Evolutionary conservation across 2,113 vertebrate species (phyloP).

Genomic region (Oncorhynchus keta): DNA sequence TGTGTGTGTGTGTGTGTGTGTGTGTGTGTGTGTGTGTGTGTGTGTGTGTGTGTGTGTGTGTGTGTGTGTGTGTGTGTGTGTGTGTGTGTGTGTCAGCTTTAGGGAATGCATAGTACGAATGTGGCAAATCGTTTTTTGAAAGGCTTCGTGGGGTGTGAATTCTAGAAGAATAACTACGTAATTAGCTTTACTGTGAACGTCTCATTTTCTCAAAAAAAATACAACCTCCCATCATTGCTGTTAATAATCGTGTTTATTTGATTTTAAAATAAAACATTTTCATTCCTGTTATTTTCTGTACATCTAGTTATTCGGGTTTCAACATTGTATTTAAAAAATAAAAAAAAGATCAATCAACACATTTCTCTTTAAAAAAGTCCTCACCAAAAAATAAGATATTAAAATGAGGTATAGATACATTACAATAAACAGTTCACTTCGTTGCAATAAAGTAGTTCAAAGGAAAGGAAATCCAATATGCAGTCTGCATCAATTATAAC

Average conservation of each 20-base stretch:
- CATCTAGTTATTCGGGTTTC: neutral
- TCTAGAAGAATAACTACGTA: slow-evolving; percentile 31
- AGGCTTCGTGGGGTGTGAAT: slow-evolving; percentile 40
- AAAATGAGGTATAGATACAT: no score
- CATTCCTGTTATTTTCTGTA: neutral
- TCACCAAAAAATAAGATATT: no score
- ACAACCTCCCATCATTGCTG: no score
- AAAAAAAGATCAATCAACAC: neutral
- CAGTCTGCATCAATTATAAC: no score
- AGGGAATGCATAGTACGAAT: slow-evolving; percentile 42
- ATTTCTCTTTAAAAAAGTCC: no score
- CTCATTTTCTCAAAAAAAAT: neutral
- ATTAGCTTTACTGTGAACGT: slow-evolving; percentile 5
- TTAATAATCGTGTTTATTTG: no score
- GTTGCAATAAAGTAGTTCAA: no score
- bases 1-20: slow-evolving; percentile 18
- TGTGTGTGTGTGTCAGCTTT: slow-evolving; percentile 6
- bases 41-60: slow-evolving; percentile 25
- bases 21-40: slow-evolving; percentile 22
- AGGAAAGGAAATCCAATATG: no score
- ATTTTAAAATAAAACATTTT: neutral
- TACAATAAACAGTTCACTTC: no score
- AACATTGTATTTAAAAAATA: neutral
- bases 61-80: slow-evolving; percentile 23
- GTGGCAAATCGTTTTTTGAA: slow-evolving; percentile 19